These are phyloP conservation scores for Cinclus cinclus DNA, from an alignment of 2,113 vertebrate species.

Conservation along the genomic window DNA sequence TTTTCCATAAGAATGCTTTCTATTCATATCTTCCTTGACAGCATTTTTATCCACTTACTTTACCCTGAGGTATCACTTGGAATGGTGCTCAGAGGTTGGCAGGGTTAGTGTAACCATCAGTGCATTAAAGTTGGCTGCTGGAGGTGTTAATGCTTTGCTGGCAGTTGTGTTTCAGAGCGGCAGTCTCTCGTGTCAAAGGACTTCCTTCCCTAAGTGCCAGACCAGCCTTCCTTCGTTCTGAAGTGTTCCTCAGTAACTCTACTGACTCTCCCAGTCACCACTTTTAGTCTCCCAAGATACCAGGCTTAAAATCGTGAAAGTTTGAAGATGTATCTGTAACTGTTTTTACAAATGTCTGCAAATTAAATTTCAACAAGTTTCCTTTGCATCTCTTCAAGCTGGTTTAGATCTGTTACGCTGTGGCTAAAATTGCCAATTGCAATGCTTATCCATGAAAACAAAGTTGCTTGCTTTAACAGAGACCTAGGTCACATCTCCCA, in stretches of 20 bases:
- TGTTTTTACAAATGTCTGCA: neutral
- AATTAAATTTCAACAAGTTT: neutral
- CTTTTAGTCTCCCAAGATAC: neutral
- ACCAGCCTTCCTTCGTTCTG: neutral
- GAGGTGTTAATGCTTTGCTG: constrained; percentile 17
- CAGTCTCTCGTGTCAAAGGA: neutral
- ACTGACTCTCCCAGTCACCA: neutral
- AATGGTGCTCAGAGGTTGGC: neutral
- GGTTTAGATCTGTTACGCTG: neutral
- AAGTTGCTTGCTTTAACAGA: neutral
- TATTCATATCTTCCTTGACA: neutral
- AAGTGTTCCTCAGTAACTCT: neutral
- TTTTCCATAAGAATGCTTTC: constrained; percentile 4
- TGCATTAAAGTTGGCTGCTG: neutral
- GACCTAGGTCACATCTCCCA: neutral
- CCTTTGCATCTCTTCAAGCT: neutral
- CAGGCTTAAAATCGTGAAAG: neutral
- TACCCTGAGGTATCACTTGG: neutral
- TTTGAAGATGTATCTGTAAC: neutral
- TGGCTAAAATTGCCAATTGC: neutral
- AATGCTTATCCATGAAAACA: neutral
- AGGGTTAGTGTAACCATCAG: neutral
- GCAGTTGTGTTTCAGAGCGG: neutral
- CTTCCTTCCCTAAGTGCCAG: neutral
- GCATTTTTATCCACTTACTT: constrained; percentile 3